phyloP scores from a whole-genome alignment of 1,140 invertebrate genomes.

The Drosophila tsacasi region DNA sequence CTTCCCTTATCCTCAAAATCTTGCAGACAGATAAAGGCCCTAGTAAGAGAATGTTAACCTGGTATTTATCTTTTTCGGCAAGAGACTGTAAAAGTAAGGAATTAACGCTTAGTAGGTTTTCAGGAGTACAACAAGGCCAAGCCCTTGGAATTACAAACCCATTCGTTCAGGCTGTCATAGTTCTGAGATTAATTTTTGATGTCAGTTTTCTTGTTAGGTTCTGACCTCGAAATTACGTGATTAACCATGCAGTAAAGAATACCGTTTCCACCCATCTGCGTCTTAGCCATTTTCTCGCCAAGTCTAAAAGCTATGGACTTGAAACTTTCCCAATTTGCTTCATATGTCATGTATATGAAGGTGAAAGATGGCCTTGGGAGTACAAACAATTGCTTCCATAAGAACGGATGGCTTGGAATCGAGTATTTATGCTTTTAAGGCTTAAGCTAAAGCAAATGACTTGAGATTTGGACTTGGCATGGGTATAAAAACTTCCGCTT shows the following conservation, averaged over 20 bases:
- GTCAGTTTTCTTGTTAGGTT: background rate
- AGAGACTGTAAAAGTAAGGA: background rate
- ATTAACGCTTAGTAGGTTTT: no score
- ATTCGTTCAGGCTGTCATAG: background rate
- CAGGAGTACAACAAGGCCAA: background rate
- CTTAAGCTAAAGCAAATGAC: conserved; percentile 2
- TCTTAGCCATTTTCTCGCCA: background rate
- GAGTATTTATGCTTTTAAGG: background rate
- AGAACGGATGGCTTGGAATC: background rate
- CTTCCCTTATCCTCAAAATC: background rate
- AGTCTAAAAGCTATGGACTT: background rate
- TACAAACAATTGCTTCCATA: background rate
- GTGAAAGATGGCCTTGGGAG: background rate
- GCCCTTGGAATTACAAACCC: background rate
- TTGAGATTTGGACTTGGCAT: conserved; percentile 2
- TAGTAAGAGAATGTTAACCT: background rate
- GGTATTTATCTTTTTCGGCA: background rate
- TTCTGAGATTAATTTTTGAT: background rate
- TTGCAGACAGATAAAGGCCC: background rate
- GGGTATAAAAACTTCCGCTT: background rate
- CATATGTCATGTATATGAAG: background rate
- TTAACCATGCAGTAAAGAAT: background rate
- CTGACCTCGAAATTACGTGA: background rate
- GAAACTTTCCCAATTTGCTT: background rate
- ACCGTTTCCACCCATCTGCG: background rate